Evolutionary conservation across 2,888 invertebrate species (phyloP).

Genomic region (Dilophus febrilis): DNA sequence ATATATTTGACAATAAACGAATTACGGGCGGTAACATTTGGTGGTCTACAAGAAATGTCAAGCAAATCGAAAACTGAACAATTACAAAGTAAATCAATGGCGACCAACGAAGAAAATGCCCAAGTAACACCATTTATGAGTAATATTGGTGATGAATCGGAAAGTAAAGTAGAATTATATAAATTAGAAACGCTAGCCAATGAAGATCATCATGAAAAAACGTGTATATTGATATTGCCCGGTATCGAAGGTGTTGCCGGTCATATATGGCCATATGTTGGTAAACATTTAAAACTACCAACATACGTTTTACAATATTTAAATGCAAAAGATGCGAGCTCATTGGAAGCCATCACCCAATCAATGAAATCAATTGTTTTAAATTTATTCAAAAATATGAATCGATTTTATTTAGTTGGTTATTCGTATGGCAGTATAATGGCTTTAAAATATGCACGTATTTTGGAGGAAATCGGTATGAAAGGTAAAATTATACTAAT

Average conservation of each 20-base stretch:
- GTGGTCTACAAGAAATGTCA: too few relatives aligned
- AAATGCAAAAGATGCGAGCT: not conserved
- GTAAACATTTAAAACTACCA: slow-evolving; percentile 3
- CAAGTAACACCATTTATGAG: slow-evolving; percentile 17
- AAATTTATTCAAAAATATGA: slow-evolving; percentile 34
- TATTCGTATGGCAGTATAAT: slow-evolving; percentile 78
- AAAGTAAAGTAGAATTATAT: too few relatives aligned
- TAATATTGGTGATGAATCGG: slow-evolving; percentile 46
- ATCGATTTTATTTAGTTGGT: slow-evolving; percentile 58
- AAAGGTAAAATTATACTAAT: not conserved
- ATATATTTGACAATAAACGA: slow-evolving; percentile 72
- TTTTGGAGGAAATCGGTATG: not conserved
- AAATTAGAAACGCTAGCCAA: too few relatives aligned
- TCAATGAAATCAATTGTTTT: slow-evolving; percentile 31
- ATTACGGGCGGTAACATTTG: slow-evolving; percentile 34
- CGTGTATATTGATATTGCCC: slow-evolving; percentile 32
- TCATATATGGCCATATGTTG: slow-evolving; percentile 24
- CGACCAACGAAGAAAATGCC: too few relatives aligned
- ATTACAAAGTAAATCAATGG: too few relatives aligned
- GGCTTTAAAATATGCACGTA: slow-evolving; percentile 39
- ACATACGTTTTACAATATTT: not conserved
- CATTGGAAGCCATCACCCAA: not conserved
- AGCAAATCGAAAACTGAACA: too few relatives aligned
- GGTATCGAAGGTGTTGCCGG: slow-evolving; percentile 51
- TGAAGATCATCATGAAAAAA: too few relatives aligned